Evolutionary conservation across 1,140 invertebrate genomes (phyloP).

Genomic region (Aphelinus certus): DNA sequence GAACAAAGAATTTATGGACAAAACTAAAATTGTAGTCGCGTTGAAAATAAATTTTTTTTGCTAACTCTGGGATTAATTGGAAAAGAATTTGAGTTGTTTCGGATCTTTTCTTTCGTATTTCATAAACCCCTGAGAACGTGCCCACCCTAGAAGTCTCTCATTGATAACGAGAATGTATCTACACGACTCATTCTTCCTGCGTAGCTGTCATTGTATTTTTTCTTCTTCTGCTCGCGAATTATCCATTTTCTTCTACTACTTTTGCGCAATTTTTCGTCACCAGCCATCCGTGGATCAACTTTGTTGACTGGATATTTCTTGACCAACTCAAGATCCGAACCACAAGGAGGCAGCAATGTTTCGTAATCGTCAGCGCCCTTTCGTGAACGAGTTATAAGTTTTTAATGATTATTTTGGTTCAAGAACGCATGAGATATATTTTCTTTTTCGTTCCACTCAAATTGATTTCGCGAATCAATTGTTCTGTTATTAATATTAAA

Average conservation of each 20-base stretch:
- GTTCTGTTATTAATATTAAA: too few species aligned
- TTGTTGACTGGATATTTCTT: constrained; percentile 38
- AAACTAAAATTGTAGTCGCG: constrained; percentile 11
- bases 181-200: not conserved
- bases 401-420: too few species aligned
- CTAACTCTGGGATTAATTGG: constrained; percentile 20
- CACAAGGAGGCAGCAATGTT: constrained; percentile 44
- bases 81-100: constrained; percentile 1
- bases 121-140: too few species aligned
- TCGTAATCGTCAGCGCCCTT: constrained; percentile 28
- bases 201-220: not conserved
- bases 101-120: not conserved
- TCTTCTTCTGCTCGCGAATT: constrained; percentile 35
- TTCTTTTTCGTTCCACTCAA: too few species aligned
- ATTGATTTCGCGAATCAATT: too few species aligned
- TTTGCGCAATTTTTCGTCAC: constrained; percentile 42
- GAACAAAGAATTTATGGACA: constrained; percentile 1
- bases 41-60: constrained; percentile 26
- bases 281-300: constrained; percentile 3
- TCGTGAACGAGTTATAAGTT: not conserved
- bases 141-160: too few species aligned
- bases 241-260: constrained; percentile 53
- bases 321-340: constrained; percentile 41
- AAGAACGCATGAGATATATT: too few species aligned
- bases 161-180: too few species aligned